Percentiles rank a stretch among this genome's conserved stretches.
phyloP scores from a whole-genome alignment of 30 jellyfish, hydroid and myxozoan species.

The Morbakka virulenta region DNA sequence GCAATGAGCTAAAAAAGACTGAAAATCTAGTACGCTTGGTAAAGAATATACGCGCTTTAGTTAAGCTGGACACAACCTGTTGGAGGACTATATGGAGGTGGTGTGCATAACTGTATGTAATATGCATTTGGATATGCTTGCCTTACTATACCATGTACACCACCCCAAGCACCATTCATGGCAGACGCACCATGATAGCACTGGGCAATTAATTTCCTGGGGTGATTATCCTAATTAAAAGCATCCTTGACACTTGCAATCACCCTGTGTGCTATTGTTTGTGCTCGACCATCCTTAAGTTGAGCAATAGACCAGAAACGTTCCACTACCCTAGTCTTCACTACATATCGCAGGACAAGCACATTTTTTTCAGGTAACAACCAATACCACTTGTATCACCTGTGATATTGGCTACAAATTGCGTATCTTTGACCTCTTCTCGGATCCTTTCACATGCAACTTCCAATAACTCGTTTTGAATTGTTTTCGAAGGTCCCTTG shows the following conservation, averaged over 20 bases:
- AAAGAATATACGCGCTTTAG: no score
- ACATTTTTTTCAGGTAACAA: conserved; percentile 9
- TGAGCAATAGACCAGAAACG: conserved; percentile 15
- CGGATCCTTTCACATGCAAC: neutral
- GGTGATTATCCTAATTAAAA: conserved; percentile 1
- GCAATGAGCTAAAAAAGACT: no score
- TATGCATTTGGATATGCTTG: conserved; percentile 40
- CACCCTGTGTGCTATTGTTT: conserved; percentile 1
- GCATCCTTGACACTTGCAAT: conserved; percentile 18
- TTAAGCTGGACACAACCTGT: no score
- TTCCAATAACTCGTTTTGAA: conserved; percentile 44
- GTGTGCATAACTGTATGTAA: conserved; percentile 55
- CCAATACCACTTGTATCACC: conserved; percentile 34
- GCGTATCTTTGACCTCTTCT: conserved; percentile 5
- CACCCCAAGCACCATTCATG: conserved; percentile 34
- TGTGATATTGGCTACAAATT: conserved; percentile 16
- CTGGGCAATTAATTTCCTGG: conserved; percentile 27
- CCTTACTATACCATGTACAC: conserved; percentile 20
- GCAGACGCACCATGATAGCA: conserved; percentile 48
- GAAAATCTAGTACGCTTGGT: no score
- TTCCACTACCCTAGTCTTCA: conserved; percentile 9
- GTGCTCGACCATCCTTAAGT: conserved; percentile 15
- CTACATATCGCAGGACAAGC: conserved; percentile 36
- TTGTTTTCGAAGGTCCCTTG: conserved; percentile 34
- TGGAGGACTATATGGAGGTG: conserved; percentile 38